phyloP scores from a whole-genome alignment of 2,797 vertebrate genomes.

The Molossus molossus region DNA sequence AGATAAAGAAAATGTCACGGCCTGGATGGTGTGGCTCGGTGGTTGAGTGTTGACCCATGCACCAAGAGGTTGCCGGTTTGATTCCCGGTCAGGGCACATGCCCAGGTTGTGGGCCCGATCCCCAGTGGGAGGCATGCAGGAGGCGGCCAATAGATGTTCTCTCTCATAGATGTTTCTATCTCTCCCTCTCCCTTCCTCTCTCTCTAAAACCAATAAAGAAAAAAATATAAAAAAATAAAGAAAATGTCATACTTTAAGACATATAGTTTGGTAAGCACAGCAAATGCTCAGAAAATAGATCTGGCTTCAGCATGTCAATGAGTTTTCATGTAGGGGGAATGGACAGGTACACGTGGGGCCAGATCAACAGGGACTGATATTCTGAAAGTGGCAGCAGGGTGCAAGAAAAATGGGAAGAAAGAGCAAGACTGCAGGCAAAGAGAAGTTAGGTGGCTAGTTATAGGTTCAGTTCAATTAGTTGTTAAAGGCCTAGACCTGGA shows the following conservation, averaged over 20 bases:
- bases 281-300: constrained; percentile 22
- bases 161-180: too few relatives aligned
- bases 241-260: neutral
- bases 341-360: neutral
- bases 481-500: neutral
- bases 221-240: too few relatives aligned
- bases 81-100: too few relatives aligned
- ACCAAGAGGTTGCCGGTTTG: too few relatives aligned
- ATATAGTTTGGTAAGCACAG: neutral
- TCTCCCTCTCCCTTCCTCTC: too few relatives aligned
- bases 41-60: too few relatives aligned
- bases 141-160: too few relatives aligned
- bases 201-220: too few relatives aligned
- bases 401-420: constrained; percentile 1
- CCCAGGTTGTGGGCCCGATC: too few relatives aligned
- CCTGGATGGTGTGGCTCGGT: too few relatives aligned
- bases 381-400: neutral
- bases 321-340: constrained; percentile 10
- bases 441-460: constrained; percentile 23
- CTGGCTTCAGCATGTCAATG: constrained; percentile 20
- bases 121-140: too few relatives aligned
- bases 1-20: constrained; percentile 21
- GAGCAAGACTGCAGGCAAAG: neutral
- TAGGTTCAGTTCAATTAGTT: neutral
- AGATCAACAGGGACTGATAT: neutral